Conservation (phyloP, 2,113 vertebrate species). For the Nansenia antarctica region DNA sequence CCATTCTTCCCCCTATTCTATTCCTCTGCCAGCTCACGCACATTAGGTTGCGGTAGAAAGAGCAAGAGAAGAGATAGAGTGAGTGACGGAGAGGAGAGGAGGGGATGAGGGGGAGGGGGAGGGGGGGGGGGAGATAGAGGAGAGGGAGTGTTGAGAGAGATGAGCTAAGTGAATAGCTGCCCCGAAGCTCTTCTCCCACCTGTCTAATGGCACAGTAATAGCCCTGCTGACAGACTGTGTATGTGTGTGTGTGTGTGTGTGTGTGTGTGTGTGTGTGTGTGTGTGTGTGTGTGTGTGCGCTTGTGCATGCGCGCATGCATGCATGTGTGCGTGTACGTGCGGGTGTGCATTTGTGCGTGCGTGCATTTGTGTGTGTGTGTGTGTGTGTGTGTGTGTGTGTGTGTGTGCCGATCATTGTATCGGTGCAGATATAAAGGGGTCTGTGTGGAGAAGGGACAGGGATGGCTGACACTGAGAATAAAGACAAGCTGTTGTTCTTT, state of each 20-base stretch:
- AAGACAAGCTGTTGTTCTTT: slow-evolving; percentile 57
- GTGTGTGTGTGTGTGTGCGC: slow-evolving; percentile 8
- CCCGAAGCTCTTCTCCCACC: slow-evolving; percentile 46
- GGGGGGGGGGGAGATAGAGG: slow-evolving; percentile 8
- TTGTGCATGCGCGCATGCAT: background rate
- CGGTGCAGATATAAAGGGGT: slow-evolving; percentile 51
- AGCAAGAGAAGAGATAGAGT: slow-evolving; percentile 10
- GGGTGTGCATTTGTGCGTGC: slow-evolving; percentile 22
- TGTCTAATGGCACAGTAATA: slow-evolving; percentile 52
- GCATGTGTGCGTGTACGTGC: background rate
- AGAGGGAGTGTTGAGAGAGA: slow-evolving; percentile 56
- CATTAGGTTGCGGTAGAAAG: slow-evolving; percentile 4
- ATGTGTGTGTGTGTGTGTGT: slow-evolving; percentile 12
- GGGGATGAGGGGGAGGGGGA: slow-evolving; percentile 33
- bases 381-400: slow-evolving; percentile 14
- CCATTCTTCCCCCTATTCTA: background rate
- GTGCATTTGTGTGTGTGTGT: slow-evolving; percentile 11
- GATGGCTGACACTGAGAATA: slow-evolving; percentile 71
- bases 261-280: slow-evolving; percentile 7
- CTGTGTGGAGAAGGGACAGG: slow-evolving; percentile 64
- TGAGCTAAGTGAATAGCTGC: slow-evolving; percentile 42
- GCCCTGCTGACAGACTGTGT: slow-evolving; percentile 17
- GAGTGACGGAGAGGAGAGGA: slow-evolving; percentile 24
- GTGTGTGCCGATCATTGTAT: slow-evolving; percentile 65
- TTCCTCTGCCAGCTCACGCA: background rate